Evolutionary conservation across 2,888 invertebrate genomes (phyloP), one percentile per base, ranked within the genome.

Genomic region (Pecten maximus): DNA sequence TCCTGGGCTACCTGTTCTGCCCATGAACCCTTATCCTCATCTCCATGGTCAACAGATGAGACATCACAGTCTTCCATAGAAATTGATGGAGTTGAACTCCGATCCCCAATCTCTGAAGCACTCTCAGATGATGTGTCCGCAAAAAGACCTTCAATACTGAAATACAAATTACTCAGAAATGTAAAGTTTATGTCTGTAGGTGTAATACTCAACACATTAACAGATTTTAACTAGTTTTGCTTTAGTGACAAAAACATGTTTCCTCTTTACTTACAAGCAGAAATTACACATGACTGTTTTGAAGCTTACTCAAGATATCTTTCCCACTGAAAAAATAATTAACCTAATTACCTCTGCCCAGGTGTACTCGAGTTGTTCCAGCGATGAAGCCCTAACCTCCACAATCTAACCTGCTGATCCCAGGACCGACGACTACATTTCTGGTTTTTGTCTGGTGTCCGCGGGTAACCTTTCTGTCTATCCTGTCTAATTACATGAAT

Each of bases 401-500:
- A 99, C 91, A 98, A 97, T 96, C 98, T 98, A 0, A 99, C 98
- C 93, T 99, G 97, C 44, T 98, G 98, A 96, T 99, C 99, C 98
- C 99, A 99, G 19, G 98, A 99, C 93, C 99, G 97, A 87, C 99
- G 97, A 94, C 99, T 99, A 97, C 98, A 99, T 97, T 99, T 98
- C 40, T 97, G 96, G 95, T 97, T 97, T 97, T 99, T 99, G 94
- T 98, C 98, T 4, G 99, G 99, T 1, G 99, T 99, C 95, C 97
- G 97, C 0, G 99, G 99, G 97, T 99, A 98, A 6, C 98, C 98
- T 91, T 88, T 89, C 35, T 54, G 40, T 87, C 91, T 90, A 88
- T 92, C 87, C 15, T 88, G 40, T 88, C 92, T 92, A 50, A n/a
- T 88, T 40, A 19, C 12, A 15, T 8, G 12, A 74, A n/a, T 28